Evolutionary conservation across 2,113 vertebrate species (phyloP).

Genomic region (Rhegmatorhina hoffmannsi): DNA sequence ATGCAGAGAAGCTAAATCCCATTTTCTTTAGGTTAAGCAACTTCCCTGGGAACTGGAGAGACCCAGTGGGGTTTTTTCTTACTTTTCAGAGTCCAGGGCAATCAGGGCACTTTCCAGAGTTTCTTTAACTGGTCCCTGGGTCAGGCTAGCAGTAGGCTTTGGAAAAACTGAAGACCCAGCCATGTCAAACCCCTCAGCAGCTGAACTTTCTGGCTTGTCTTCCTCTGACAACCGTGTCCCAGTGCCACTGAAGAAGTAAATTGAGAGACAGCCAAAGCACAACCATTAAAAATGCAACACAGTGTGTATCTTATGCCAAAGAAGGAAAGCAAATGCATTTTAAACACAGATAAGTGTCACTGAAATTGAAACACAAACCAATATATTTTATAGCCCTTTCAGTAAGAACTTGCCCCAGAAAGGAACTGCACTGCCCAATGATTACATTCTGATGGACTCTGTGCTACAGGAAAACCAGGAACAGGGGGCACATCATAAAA

Average conservation of each 20-base stretch:
- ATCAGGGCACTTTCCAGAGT: conserved; percentile 90
- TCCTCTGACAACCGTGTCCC: conserved; percentile 72
- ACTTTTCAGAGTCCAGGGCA: conserved; percentile 94
- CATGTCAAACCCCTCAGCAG: conserved; percentile 73
- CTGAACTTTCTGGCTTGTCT: conserved; percentile 80
- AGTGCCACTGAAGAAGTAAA: conserved; percentile 70
- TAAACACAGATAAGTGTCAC: not conserved
- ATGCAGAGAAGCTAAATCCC: not conserved
- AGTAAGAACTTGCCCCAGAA: not conserved
- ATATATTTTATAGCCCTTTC: not conserved
- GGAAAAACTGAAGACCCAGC: conserved; percentile 71
- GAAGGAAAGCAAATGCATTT: conserved; percentile 1
- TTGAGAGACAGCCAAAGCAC: conserved; percentile 7
- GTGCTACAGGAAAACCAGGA: not conserved
- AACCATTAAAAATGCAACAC: conserved; percentile 24
- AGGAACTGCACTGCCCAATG: not conserved
- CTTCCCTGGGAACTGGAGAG: not conserved
- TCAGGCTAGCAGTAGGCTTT: conserved; percentile 69
- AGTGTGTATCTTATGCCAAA: not conserved
- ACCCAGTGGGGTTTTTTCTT: conserved; percentile 24
- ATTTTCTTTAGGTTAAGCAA: not conserved
- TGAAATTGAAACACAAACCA: not conserved
- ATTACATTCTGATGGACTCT: not conserved
- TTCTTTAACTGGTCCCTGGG: conserved; percentile 83
- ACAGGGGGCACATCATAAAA: not conserved